Percentiles rank a stretch among this genome's conserved stretches.
These are phyloP conservation scores for Synanthedon tipuliformis DNA, from an alignment of 2,888 invertebrate species.

Conservation along the genomic window DNA sequence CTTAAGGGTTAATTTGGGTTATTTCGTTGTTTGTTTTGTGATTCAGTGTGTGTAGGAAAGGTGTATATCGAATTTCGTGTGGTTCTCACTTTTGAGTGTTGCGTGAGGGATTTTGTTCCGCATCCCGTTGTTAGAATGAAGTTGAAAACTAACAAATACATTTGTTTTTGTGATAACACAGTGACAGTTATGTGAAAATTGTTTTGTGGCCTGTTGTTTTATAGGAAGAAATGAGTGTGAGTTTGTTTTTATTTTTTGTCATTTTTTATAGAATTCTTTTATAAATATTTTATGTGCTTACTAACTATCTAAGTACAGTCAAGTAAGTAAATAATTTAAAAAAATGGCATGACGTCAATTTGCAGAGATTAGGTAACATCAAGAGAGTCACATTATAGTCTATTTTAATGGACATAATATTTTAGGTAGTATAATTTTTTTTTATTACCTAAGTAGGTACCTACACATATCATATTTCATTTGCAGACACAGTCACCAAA, in stretches of 20 bases:
- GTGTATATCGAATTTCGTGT: slow-evolving; percentile 13
- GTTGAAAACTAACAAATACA: background rate
- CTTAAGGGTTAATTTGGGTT: slow-evolving; percentile 1
- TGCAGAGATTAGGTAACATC: no score
- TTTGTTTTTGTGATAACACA: slow-evolving; percentile 14
- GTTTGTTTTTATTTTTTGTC: slow-evolving; percentile 12
- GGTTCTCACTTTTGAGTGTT: slow-evolving; percentile 15
- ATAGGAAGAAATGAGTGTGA: slow-evolving; percentile 46
- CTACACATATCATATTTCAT: no score
- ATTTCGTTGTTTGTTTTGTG: background rate
- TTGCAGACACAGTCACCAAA: no score
- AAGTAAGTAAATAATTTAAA: no score
- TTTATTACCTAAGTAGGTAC: no score
- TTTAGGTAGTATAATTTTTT: no score
- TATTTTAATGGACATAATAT: no score
- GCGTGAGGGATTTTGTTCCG: slow-evolving; percentile 11
- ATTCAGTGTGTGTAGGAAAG: slow-evolving; percentile 8
- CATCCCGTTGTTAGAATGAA: slow-evolving; percentile 10
- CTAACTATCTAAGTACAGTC: no score
- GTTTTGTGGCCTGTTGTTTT: slow-evolving; percentile 6
- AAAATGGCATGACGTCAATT: no score
- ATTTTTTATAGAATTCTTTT: no score
- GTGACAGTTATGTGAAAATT: slow-evolving; percentile 19
- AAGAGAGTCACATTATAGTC: no score
- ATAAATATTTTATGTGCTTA: no score